phyloP scores from a whole-genome alignment of 1,140 invertebrate species.

The Bombus confusus region DNA sequence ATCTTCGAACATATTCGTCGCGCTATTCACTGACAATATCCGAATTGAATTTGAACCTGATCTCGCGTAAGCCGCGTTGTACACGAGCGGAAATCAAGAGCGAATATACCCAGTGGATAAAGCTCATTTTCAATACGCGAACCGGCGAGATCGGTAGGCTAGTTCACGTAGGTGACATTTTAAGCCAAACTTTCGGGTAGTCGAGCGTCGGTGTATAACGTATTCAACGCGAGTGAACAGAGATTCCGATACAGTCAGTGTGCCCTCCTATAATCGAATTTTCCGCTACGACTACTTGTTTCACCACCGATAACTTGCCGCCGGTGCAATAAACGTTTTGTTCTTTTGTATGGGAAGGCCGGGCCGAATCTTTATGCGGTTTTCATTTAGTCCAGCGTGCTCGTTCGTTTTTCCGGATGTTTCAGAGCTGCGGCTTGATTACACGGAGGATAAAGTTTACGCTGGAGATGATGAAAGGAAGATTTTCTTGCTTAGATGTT shows the following conservation, averaged over 20 bases:
- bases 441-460: background rate
- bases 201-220: background rate
- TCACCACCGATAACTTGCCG: background rate
- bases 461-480: background rate
- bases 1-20: background rate
- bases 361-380: background rate
- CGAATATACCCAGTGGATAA: background rate
- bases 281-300: constrained; percentile 2
- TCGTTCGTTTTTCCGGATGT: background rate
- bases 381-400: background rate
- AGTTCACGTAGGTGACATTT: background rate
- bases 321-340: background rate
- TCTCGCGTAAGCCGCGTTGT: background rate
- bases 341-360: background rate
- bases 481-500: no score
- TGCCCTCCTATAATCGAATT: constrained; percentile 23
- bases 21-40: background rate
- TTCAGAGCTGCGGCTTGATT: background rate
- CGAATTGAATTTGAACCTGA: background rate
- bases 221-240: constrained; percentile 6
- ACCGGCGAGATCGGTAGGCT: no score
- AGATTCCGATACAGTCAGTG: background rate
- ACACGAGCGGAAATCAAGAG: background rate
- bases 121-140: background rate
- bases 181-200: constrained; percentile 9